phyloP scores from a whole-genome alignment of 1,140 invertebrate genomes.

The Sminthurinus signatus region DNA sequence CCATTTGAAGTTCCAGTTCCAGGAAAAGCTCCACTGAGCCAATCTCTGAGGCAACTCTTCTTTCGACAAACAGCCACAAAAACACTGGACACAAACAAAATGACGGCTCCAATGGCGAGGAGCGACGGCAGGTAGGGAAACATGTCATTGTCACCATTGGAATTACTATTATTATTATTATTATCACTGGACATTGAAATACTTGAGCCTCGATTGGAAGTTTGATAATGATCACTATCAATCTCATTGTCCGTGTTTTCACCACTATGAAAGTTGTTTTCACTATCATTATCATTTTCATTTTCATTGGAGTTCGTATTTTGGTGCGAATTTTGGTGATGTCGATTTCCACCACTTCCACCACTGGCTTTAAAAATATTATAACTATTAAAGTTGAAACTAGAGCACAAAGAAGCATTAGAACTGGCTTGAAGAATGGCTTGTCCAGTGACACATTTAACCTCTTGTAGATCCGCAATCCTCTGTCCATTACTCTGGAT shows the following conservation, averaged over 20 bases:
- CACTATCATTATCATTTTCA: no score
- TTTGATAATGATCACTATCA: no score
- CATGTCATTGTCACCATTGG: conserved; percentile 15
- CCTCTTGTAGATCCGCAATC: not conserved
- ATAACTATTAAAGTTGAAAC: not conserved
- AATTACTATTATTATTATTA: no score
- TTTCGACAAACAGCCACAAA: conserved; percentile 44
- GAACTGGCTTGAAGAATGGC: no score
- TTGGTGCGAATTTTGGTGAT: no score
- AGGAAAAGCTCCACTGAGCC: conserved; percentile 39
- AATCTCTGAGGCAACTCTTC: conserved; percentile 45
- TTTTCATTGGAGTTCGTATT: no score
- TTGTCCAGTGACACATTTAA: not conserved
- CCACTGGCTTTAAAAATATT: no score
- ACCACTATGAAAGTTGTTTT: no score
- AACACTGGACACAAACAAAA: conserved; percentile 41
- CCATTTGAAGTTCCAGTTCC: not conserved
- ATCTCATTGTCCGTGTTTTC: no score
- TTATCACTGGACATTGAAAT: no score
- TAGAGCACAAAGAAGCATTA: not conserved
- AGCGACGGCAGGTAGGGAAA: conserved; percentile 40
- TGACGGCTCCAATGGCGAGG: conserved; percentile 37
- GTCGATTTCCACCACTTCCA: no score
- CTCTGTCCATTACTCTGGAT: not conserved
- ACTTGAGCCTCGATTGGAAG: no score